These are phyloP conservation scores for Drosophila vallismaia DNA, from an alignment of 2,888 invertebrate species.

Conservation along the genomic window DNA sequence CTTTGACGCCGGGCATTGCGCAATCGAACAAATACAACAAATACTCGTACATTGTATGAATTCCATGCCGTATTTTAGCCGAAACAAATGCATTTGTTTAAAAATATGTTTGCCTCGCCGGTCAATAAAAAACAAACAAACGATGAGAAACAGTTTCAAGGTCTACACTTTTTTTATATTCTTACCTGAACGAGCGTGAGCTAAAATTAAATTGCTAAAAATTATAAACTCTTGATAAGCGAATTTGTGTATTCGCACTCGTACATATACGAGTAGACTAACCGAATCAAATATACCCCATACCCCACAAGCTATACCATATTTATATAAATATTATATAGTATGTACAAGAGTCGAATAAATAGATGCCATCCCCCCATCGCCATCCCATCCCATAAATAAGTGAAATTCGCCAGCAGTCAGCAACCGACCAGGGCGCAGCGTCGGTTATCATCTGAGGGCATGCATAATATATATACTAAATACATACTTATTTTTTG, in stretches of 20 bases:
- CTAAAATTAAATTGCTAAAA: slow-evolving; percentile 54
- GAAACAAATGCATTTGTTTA: not conserved
- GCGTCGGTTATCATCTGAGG: slow-evolving; percentile 63
- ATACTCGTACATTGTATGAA: not conserved
- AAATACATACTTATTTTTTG: slow-evolving; percentile 28
- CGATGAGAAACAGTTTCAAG: slow-evolving; percentile 34
- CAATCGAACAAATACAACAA: slow-evolving; percentile 8
- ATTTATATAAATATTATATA: slow-evolving; percentile 1
- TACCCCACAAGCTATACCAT: not conserved
- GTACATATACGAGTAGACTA: not conserved
- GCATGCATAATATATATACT: slow-evolving; percentile 51
- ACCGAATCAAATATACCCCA: not conserved
- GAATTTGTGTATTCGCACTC: slow-evolving; percentile 21
- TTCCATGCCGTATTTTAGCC: not conserved
- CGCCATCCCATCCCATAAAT: slow-evolving; percentile 54
- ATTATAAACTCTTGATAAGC: slow-evolving; percentile 50
- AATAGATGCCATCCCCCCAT: slow-evolving; percentile 44
- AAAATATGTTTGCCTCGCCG: slow-evolving; percentile 16
- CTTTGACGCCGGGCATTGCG: slow-evolving; percentile 22
- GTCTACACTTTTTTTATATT: slow-evolving; percentile 18
- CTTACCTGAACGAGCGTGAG: slow-evolving; percentile 44
- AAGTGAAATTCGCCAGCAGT: slow-evolving; percentile 48
- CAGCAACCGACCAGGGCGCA: slow-evolving; percentile 16
- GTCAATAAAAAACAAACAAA: slow-evolving; percentile 24
- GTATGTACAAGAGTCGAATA: slow-evolving; percentile 37